Percentiles rank a stretch among this genome's conserved stretches.
Evolutionary conservation across 2,113 vertebrate species (phyloP).

Genomic region (Seriola quinqueradiata): DNA sequence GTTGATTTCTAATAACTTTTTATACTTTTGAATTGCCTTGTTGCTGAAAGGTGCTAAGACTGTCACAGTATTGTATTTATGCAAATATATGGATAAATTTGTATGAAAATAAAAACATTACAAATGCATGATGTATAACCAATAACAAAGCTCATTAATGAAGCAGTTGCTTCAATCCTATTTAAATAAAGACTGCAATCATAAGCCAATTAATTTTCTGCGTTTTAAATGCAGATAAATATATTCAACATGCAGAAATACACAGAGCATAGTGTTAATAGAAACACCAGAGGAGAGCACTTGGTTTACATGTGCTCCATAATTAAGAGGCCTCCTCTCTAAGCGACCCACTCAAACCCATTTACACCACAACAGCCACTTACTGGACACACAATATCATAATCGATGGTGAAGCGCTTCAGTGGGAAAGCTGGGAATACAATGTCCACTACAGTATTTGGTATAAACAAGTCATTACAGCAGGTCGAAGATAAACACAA

Average conservation of each 20-base stretch:
- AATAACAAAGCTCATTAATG: neutral
- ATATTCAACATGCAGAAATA: neutral
- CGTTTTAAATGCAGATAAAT: neutral
- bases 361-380: slow-evolving; percentile 37
- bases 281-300: slow-evolving; percentile 23
- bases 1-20: too few relatives aligned
- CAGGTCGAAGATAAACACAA: neutral
- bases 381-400: neutral
- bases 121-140: neutral
- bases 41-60: too few relatives aligned
- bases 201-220: neutral
- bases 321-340: slow-evolving; percentile 48
- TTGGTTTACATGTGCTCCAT: slow-evolving; percentile 35
- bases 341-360: slow-evolving; percentile 13
- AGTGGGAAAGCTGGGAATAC: slow-evolving; percentile 27
- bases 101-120: neutral
- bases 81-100: too few relatives aligned
- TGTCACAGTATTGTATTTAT: too few relatives aligned
- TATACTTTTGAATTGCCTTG: too few relatives aligned
- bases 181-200: too few relatives aligned
- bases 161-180: neutral
- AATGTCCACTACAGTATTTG: neutral
- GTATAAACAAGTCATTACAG: neutral
- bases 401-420: slow-evolving; percentile 18
- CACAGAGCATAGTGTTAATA: slow-evolving; percentile 38